Percentiles rank a stretch among this genome's conserved stretches.
Evolutionary conservation across 2,888 invertebrate species (phyloP).

Genomic region (Sthenelais limicola): DNA sequence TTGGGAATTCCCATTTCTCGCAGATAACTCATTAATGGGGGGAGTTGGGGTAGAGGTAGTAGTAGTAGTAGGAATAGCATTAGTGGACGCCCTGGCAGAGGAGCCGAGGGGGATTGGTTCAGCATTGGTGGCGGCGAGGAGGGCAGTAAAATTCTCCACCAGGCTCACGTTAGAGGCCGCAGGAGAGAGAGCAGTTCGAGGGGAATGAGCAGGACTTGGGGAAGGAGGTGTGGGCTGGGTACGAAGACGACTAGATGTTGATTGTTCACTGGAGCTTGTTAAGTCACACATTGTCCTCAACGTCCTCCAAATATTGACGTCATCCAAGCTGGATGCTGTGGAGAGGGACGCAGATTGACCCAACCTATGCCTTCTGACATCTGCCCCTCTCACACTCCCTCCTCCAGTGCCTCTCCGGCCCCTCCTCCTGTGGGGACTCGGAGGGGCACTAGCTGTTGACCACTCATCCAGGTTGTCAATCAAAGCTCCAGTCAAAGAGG

Average conservation of each 20-base stretch:
- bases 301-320: slow-evolving; percentile 12
- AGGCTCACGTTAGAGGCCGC: too few species aligned
- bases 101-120: too few species aligned
- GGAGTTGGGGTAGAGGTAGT: too few species aligned
- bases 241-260: too few species aligned
- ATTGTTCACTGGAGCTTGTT: too few species aligned
- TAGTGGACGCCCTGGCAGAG: too few species aligned
- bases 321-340: background rate
- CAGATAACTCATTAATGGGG: too few species aligned
- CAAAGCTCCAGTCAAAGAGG: slow-evolving; percentile 9
- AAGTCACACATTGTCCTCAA: slow-evolving; percentile 14
- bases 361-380: background rate
- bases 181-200: too few species aligned
- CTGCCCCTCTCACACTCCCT: too few species aligned
- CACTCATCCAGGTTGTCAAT: slow-evolving; percentile 36
- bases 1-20: too few species aligned
- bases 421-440: slow-evolving; percentile 21
- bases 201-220: slow-evolving; percentile 18
- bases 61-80: too few species aligned
- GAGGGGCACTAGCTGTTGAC: slow-evolving; percentile 33
- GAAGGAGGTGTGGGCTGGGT: slow-evolving; percentile 1
- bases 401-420: background rate
- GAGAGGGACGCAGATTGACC: background rate
- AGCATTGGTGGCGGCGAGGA: background rate
- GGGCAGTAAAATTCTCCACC: slow-evolving; percentile 17